Evolutionary conservation across 2,888 invertebrate species (phyloP).

Genomic region (Stomorhina lunata): DNA sequence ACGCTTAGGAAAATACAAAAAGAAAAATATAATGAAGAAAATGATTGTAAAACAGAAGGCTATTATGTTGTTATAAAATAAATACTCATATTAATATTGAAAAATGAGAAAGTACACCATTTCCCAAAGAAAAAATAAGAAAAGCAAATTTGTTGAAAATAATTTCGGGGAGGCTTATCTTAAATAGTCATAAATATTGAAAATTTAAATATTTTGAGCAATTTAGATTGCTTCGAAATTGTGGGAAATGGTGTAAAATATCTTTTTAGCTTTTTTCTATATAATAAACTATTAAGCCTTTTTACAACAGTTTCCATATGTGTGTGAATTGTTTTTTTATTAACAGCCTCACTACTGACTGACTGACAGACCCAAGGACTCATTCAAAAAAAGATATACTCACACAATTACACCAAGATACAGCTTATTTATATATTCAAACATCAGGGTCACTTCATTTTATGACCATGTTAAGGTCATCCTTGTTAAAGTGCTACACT

Average conservation of each 20-base stretch:
- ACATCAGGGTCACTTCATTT: slow-evolving; percentile 62
- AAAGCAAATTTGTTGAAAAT: background rate
- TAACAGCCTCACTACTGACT: background rate
- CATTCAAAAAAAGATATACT: slow-evolving; percentile 16
- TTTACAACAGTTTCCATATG: slow-evolving; percentile 36
- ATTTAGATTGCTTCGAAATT: background rate
- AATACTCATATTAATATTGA: slow-evolving; percentile 23
- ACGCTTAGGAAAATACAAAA: background rate
- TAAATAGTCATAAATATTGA: no score
- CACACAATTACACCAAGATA: background rate
- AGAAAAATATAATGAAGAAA: background rate
- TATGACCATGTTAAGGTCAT: slow-evolving; percentile 64
- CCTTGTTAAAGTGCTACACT: slow-evolving; percentile 30
- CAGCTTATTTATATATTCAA: slow-evolving; percentile 18
- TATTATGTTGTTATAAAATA: slow-evolving; percentile 55
- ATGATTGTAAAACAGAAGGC: slow-evolving; percentile 35
- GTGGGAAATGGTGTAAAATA: slow-evolving; percentile 20
- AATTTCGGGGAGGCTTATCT: no score
- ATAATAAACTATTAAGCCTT: slow-evolving; percentile 32
- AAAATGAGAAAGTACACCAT: slow-evolving; percentile 9
- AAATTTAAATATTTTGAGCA: no score
- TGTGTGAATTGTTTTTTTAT: slow-evolving; percentile 15
- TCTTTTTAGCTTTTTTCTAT: background rate
- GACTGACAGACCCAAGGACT: slow-evolving; percentile 34
- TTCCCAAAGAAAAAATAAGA: background rate